Evolutionary conservation across 2,113 vertebrate genomes (phyloP).

Genomic region (Periophthalmodon schlosseri): DNA sequence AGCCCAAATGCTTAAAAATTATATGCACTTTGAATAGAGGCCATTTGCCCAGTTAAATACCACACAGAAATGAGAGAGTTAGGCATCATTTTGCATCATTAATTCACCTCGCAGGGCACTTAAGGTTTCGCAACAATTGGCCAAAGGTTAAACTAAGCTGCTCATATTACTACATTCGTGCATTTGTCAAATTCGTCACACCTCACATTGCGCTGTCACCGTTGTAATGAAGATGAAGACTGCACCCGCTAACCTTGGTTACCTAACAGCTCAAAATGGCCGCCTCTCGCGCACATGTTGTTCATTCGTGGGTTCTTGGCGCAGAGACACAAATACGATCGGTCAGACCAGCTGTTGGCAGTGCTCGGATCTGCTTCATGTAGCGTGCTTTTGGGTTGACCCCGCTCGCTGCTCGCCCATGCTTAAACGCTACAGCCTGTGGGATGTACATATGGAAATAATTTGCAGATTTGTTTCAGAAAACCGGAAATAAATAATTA

Average conservation of each 20-base stretch:
- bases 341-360: constrained; percentile 17
- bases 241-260: neutral
- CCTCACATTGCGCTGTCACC: constrained; percentile 5
- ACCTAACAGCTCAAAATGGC: neutral
- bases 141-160: constrained; percentile 26
- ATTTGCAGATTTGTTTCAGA: neutral
- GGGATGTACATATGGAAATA: neutral
- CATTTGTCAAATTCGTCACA: constrained; percentile 16
- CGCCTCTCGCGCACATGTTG: neutral
- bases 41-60: constrained; percentile 7
- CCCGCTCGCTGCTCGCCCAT: constrained; percentile 2
- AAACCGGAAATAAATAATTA: constrained; percentile 10
- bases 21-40: constrained; percentile 1
- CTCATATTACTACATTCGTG: constrained; percentile 36
- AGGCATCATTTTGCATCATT: neutral
- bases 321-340: constrained; percentile 5
- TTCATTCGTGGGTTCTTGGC: neutral
- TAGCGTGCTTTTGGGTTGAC: constrained; percentile 5
- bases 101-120: neutral
- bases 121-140: constrained; percentile 30
- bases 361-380: neutral
- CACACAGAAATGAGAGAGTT: neutral
- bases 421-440: constrained; percentile 6
- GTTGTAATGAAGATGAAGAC: constrained; percentile 13
- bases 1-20: constrained; percentile 45